Evolutionary conservation across 2,113 vertebrate genomes (phyloP).

Genomic region (Callithrix jacchus): DNA sequence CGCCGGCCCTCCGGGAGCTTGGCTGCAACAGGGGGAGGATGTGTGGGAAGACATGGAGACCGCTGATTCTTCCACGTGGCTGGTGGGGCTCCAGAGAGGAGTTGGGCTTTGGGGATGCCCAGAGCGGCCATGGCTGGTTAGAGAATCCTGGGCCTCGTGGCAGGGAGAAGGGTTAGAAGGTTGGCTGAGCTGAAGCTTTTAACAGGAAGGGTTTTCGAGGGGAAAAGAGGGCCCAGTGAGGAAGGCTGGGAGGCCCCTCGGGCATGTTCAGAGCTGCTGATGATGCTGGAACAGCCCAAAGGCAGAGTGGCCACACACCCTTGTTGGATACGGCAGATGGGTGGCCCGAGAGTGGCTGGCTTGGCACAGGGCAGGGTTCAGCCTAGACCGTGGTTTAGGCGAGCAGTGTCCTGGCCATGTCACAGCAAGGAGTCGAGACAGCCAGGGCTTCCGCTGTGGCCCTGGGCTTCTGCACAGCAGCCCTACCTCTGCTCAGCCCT

Average conservation of each 20-base stretch:
- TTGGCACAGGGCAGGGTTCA: too few relatives aligned
- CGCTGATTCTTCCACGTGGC: background rate
- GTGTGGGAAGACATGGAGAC: background rate
- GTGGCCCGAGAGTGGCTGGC: background rate
- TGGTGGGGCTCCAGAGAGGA: background rate
- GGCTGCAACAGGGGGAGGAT: background rate
- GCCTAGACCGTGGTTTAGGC: background rate
- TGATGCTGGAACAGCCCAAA: background rate
- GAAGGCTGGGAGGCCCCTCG: background rate
- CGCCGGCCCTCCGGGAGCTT: background rate
- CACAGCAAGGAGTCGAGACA: background rate
- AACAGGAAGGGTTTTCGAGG: background rate
- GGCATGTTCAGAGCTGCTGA: background rate
- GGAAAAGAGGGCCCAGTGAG: background rate
- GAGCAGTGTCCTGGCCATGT: background rate
- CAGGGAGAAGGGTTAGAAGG: background rate
- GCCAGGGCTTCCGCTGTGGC: background rate
- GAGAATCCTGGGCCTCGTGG: background rate
- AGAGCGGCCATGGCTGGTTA: background rate
- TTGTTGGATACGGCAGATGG: background rate
- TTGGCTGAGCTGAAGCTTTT: background rate
- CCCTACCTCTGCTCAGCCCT: background rate
- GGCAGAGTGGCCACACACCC: background rate
- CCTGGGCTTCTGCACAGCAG: background rate
- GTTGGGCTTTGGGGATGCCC: background rate